Base-by-base conservation (phyloP, 2,113 vertebrate species). In the Podarcis cretensis region DNA sequence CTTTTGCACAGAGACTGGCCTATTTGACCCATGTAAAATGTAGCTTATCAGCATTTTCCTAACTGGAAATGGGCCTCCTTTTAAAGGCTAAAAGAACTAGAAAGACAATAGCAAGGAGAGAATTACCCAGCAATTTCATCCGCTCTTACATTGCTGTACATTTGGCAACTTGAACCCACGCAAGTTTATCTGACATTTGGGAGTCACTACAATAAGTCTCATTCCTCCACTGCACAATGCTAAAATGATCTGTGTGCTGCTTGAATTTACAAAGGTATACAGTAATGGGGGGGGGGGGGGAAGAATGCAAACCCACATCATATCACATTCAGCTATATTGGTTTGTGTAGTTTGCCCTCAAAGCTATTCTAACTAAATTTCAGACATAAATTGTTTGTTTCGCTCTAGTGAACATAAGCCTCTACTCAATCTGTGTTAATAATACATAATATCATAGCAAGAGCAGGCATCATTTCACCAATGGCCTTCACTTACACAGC, bases 351-450 rank as follows among this genome's bases (percentile, higher is more conserved):
- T 94, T 84, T 83, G 54, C 87, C 4, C 85, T 91, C 89, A 75
- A 75, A 87, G 87, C 84, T 90, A 93, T 89, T 95, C 92, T 94
- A 94, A 90, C 91, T 95, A 94, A 89, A 94, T 91, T 92, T 1
- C 0, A 68, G 89, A 48, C 81, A 89, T 80, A 91, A 85, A 91
- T 94, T 94, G 88, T 93, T 94, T 95, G 91, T 84, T 95, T 94
- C 94, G 92, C 84, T 81, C 63, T 76, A 82, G 76, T 79, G 89
- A 94, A 71, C 91, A 94, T 92, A 90, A 89, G 81, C 87, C 65
- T 87, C 92, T 89, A 88, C 0, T 0, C 68, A 80, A 48, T 83
- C 86, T 92, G 89, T 63, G 73, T 95, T 92, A 94, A 92, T 92
- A 94, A 95, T 93, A 82, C 81, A 95, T 91, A 91, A 76, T 91